Evolutionary conservation across 2,888 invertebrate species (phyloP).

Genomic region (Drosophila vallismaia): DNA sequence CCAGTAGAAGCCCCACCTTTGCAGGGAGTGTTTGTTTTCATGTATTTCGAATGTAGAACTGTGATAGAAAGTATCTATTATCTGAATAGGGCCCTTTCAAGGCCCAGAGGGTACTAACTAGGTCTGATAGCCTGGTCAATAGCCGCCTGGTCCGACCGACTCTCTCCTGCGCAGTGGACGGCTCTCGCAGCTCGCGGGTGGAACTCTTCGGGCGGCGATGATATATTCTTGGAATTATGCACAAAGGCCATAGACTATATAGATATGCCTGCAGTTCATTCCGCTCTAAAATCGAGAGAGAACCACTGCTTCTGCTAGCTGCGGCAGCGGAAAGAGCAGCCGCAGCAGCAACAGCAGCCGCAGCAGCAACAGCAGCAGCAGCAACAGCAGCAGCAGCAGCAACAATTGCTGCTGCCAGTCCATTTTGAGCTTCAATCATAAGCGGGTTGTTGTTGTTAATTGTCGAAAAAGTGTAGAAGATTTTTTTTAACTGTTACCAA

Average conservation of each 20-base stretch:
- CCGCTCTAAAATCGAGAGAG: slow-evolving; percentile 14
- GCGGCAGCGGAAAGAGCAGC: slow-evolving; percentile 6
- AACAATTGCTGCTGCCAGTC: slow-evolving; percentile 41
- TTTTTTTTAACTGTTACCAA: background rate
- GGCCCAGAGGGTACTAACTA: slow-evolving; percentile 1
- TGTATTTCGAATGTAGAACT: background rate
- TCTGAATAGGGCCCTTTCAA: background rate
- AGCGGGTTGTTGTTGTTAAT: slow-evolving; percentile 65
- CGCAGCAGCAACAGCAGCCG: slow-evolving; percentile 8
- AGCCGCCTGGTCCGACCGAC: background rate
- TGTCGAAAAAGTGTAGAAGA: slow-evolving; percentile 29
- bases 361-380: slow-evolving; percentile 4
- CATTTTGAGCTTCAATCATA: slow-evolving; percentile 72
- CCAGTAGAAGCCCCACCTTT: too few species aligned
- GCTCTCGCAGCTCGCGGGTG: slow-evolving; percentile 5
- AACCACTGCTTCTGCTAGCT: slow-evolving; percentile 7
- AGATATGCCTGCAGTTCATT: slow-evolving; percentile 27
- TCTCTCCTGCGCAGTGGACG: slow-evolving; percentile 33
- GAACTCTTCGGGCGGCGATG: slow-evolving; percentile 32
- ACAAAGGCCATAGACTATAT: slow-evolving; percentile 39
- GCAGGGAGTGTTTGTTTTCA: background rate
- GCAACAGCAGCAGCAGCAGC: slow-evolving; percentile 5
- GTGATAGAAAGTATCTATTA: background rate
- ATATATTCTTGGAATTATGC: slow-evolving; percentile 51
- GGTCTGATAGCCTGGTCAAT: background rate